Evolutionary conservation across 2,113 vertebrate genomes (phyloP).

Genomic region (Prunella fulvescens): DNA sequence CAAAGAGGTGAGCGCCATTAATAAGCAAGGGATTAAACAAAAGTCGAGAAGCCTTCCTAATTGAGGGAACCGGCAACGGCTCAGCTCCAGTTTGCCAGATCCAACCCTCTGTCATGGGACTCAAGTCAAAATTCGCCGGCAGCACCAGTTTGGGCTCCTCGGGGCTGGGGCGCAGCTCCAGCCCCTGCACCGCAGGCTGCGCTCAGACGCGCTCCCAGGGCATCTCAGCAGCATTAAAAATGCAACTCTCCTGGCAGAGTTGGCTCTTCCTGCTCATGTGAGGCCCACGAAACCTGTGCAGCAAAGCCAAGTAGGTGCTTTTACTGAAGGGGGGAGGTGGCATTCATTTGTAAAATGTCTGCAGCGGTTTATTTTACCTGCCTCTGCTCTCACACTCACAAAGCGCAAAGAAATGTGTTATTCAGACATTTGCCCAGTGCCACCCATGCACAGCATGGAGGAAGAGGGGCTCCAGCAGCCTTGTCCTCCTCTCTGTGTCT

Average conservation of each 20-base stretch:
- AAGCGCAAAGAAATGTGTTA: accelerated
- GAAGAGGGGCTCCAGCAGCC: background rate
- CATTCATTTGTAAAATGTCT: background rate
- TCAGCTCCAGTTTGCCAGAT: background rate
- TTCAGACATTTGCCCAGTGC: background rate
- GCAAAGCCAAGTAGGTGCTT: background rate
- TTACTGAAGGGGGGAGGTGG: background rate
- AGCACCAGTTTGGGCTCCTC: background rate
- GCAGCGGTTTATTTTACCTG: background rate
- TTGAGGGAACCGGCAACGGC: background rate
- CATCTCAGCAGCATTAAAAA: background rate
- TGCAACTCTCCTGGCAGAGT: background rate
- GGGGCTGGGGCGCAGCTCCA: background rate
- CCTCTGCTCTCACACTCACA: background rate
- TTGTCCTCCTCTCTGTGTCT: background rate
- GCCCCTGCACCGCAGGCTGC: background rate
- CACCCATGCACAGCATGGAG: accelerated
- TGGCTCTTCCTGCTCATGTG: background rate
- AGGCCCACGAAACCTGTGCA: background rate
- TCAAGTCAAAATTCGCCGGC: background rate
- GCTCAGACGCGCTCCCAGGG: accelerated
- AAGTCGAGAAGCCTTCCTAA: slow-evolving; percentile 2
- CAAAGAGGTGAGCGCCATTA: slow-evolving; percentile 27
- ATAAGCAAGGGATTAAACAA: background rate
- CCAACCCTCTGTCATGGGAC: background rate